phyloP scores from a whole-genome alignment of 2,113 vertebrate species.

The Macaca mulatta region DNA sequence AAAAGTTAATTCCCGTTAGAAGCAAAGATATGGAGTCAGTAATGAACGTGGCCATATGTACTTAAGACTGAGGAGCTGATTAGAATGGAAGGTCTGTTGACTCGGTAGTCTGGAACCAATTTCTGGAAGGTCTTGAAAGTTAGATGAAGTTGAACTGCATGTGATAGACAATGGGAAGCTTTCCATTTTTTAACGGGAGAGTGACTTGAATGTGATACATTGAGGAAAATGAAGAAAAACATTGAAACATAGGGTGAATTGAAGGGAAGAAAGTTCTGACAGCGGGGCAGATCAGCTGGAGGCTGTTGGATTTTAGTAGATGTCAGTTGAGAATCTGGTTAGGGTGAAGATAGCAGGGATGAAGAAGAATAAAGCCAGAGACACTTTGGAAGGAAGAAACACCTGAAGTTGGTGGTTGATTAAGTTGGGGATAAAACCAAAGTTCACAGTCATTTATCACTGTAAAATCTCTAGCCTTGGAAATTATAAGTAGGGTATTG shows the following conservation, averaged over 20 bases:
- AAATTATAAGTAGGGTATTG: background rate
- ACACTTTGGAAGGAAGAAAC: background rate
- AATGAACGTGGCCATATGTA: background rate
- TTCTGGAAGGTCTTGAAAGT: background rate
- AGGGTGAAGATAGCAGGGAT: background rate
- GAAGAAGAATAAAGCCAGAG: background rate
- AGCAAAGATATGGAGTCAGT: background rate
- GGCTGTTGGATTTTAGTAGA: background rate
- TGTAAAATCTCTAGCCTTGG: background rate
- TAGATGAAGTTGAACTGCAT: background rate
- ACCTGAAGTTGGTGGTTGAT: background rate
- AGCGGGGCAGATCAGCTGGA: background rate
- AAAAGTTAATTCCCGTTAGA: background rate
- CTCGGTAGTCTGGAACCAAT: background rate
- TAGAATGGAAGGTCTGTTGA: background rate
- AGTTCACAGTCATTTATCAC: background rate
- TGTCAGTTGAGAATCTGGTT: background rate
- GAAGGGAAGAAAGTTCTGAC: background rate
- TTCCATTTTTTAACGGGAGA: background rate
- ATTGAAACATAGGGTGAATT: background rate
- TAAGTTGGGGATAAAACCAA: background rate
- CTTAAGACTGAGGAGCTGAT: background rate
- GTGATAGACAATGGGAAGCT: background rate
- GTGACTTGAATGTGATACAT: background rate
- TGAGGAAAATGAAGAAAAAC: constrained; percentile 13